Evolutionary conservation across 1,140 invertebrate genomes (phyloP), one percentile per base, ranked within the genome.

Genomic region (Drosophila persimilis): DNA sequence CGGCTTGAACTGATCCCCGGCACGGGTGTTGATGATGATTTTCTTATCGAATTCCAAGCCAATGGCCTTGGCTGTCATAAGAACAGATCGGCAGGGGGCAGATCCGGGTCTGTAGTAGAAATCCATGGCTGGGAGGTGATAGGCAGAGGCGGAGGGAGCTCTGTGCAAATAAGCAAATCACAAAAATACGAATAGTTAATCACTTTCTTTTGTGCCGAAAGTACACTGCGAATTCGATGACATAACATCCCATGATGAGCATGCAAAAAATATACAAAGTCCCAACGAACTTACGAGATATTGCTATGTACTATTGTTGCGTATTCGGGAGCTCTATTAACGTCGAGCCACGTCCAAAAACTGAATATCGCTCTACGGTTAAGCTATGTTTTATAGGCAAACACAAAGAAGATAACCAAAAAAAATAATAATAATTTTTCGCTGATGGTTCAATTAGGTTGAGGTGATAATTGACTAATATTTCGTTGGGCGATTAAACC

Each of bases 51-150:
- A 77, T 47, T 93, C 89, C 24, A 94, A 56, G 8, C 91, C 92
- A 20, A 94, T 60, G 11, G 89, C 90, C 60, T 92, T 92, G n/a
- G 92, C 91, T 1, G 90, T 80, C 51, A 94, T 79, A 53, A 92
- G 58, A 17, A 92, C 90, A 7, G 92, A 84, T 3, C 93, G 89
- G 91, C 95, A 95, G 2, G 95, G 95, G 22, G 95, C 92, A 74
- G 95, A 96, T 75, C 93, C 93, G 35, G 94, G 93, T 61, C 94
- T 86, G 91, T 95, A 95, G 91, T 96, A 96, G 43, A 96, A 91
- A 73, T 91, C 88, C 77, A 91, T 90, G 43, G 50, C 13, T 22
- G 35, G 48, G 20, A 35, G 45, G 43, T 24, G 31, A 31, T 31
- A 31, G 29, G 6, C 8, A 3, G 8, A 31, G 6, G 29, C 29